A percentile compares a stretch with the other conserved stretches of the same genome.
Evolutionary conservation across 2,888 invertebrate genomes (phyloP).

Genomic region (Neoascia interrupta): DNA sequence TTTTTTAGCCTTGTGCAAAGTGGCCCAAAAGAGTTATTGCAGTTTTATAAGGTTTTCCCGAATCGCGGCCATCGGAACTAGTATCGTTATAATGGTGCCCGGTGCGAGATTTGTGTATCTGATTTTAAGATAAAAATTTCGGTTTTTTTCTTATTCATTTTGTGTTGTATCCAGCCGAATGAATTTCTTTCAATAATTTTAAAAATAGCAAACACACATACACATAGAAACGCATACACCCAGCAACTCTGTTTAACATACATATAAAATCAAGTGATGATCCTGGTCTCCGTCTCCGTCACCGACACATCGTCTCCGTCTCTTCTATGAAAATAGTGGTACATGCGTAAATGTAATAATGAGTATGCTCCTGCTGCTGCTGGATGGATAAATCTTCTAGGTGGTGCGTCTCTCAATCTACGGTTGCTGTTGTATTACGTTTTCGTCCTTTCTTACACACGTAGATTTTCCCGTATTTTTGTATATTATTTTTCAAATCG

Average conservation of each 20-base stretch:
- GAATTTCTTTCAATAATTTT: conserved; percentile 26
- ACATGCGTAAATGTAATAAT: conserved; percentile 70
- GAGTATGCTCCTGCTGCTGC: conserved; percentile 66
- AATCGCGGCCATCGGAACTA: conserved; percentile 14
- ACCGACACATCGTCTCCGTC: conserved; percentile 54
- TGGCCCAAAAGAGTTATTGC: conserved; percentile 28
- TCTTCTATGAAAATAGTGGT: conserved; percentile 67
- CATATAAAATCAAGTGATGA: conserved; percentile 67
- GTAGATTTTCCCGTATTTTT: conserved; percentile 70
- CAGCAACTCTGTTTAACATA: conserved; percentile 57
- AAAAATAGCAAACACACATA: conserved; percentile 43
- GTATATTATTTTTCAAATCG: conserved; percentile 49
- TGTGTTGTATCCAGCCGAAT: conserved; percentile 5
- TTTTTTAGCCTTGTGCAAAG: conserved; percentile 26
- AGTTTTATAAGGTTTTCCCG: conserved; percentile 16
- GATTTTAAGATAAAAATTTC: conserved; percentile 2
- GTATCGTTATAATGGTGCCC: conserved; percentile 14
- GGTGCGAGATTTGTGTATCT: background rate
- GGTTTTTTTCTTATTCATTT: no score
- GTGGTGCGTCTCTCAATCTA: conserved; percentile 73
- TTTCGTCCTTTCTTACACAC: conserved; percentile 73
- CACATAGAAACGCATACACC: conserved; percentile 40
- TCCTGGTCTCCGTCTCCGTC: conserved; percentile 59
- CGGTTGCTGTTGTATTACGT: conserved; percentile 72
- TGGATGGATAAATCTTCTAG: conserved; percentile 69